Evolutionary conservation across 2,888 invertebrate species (phyloP), one percentile per base, ranked within the genome.

Genomic region (Rosalia funebris): DNA sequence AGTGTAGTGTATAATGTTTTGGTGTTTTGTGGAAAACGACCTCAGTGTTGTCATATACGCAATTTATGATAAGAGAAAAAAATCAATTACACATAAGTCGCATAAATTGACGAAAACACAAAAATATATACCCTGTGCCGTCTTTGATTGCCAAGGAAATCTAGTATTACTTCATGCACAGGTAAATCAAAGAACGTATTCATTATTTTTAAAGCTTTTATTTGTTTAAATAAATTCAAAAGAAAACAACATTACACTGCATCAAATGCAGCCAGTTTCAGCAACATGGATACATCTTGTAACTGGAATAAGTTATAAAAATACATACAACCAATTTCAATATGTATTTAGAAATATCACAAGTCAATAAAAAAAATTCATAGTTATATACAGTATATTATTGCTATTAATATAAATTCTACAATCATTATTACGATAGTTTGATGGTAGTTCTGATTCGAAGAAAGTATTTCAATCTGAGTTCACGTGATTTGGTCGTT

Each of bases 351-450:
- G 53, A 54, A 55, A 55, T 63, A 63, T 63, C 63, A 63, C 63
- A 63, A 60, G 50, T 62, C 55, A 59, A 62, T 60, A 57, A 57
- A 63, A 63, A 62, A 53, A 53, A 53, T 53, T 50, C 62, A 62
- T 58, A 58, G 57, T 63, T 63, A 63, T 63, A 61, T 63, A 63
- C 63, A 63, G 45, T 63, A 59, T 54, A 61, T 57, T 63, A 63
- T 63, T 63, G 63, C 63, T 63, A 62, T 50, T 60, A 55, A 60
- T 63, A 60, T 63, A 63, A 63, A 62, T 58, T 62, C 62, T 62
- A 62, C 54, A 55, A 58, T 62, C 62, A 62, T 62, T 50, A 62
- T 54, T 62, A 56, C 48, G 47, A 42, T 53, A 57, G 53, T 50
- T n/a, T 41, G 14, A 12, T 50, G 44, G n/a, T n/a, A n/a, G n/a